Evolutionary conservation across 2,888 invertebrate species (phyloP), one percentile per base, ranked within the genome.

Genomic region (Xylota sylvarum): DNA sequence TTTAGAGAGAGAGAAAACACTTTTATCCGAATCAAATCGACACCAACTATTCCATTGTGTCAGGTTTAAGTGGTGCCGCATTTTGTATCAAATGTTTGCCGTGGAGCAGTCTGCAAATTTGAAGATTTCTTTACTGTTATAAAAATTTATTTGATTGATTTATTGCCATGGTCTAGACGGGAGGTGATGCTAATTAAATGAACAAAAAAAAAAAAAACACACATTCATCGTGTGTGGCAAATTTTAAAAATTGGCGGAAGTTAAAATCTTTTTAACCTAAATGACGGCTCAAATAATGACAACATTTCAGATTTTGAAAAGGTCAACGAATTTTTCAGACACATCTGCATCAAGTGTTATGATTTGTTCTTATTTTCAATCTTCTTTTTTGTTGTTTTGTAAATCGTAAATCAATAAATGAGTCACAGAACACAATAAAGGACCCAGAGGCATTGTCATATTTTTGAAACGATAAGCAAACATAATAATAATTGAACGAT

Each of bases 1-100:
- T 40, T 6, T 4, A n/a, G 17, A 23, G 35, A 37, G 58, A 67
- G 40, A 77, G 67, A 77, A 77, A 77, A 67, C 58, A 67, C 58
- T 67, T 50, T 60, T 56, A 65, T 64, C 35, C 17, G 27, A 64
- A 37, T 17, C 35, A 23, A 58, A 37, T 48, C 77, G 32, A 48
- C 30, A 50, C 43, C 58, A 35, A 56, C 52, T 30, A 69, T 27
- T 60, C n/a, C 10, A 60, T 48, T 56, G 43, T 65, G 64, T 76
- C 65, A 56, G 64, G 14, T 27, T 77, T 50, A 32, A 77, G 48
- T 52, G 69, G 48, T 37, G 32, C 56, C 40, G 10, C 40, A 43
- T 50, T 43, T 27, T 72, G 37, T 37, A 58, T 14, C 50, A 27
- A n/a, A 30, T 43, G 4, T 5, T 30, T 17, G 40, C 62, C 52